Evolutionary conservation across 2,888 invertebrate species (phyloP).

Genomic region (Oxycera nigricornis): DNA sequence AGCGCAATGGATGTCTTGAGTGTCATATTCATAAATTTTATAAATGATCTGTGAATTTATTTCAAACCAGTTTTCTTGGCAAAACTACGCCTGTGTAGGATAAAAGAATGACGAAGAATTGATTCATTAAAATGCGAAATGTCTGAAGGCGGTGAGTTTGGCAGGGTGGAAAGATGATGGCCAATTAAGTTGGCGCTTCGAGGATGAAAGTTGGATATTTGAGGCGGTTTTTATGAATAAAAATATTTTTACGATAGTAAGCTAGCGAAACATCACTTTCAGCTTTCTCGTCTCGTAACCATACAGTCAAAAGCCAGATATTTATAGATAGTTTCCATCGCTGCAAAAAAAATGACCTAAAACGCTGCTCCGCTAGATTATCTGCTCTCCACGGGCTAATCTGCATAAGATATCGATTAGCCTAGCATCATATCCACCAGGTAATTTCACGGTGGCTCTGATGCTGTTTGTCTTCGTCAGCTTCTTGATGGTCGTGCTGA

Average conservation of each 20-base stretch:
- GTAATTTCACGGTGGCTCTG: not conserved
- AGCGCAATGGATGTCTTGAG: not conserved
- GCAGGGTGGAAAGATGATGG: not conserved
- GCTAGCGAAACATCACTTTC: not conserved
- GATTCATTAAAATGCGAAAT: not conserved
- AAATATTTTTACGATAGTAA: too few species aligned
- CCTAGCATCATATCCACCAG: not conserved
- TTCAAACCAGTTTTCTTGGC: not conserved
- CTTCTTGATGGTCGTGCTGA: not conserved
- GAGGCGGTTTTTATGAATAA: too few species aligned
- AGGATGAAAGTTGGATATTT: too few species aligned
- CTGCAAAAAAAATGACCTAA: not conserved
- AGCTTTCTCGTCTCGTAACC: not conserved
- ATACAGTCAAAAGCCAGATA: not conserved
- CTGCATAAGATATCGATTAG: constrained; percentile 32
- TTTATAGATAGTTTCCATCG: not conserved
- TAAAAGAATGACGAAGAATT: not conserved
- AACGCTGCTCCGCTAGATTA: not conserved
- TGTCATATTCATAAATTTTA: not conserved
- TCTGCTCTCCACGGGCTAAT: constrained; percentile 12
- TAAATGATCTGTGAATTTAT: not conserved
- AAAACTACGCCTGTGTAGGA: too few species aligned
- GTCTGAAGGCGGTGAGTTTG: not conserved
- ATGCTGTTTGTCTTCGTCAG: constrained; percentile 4
- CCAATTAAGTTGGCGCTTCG: too few species aligned